Conservation (phyloP, 1,140 invertebrate species). For the Gyrodactylus bullatarudis region DNA sequence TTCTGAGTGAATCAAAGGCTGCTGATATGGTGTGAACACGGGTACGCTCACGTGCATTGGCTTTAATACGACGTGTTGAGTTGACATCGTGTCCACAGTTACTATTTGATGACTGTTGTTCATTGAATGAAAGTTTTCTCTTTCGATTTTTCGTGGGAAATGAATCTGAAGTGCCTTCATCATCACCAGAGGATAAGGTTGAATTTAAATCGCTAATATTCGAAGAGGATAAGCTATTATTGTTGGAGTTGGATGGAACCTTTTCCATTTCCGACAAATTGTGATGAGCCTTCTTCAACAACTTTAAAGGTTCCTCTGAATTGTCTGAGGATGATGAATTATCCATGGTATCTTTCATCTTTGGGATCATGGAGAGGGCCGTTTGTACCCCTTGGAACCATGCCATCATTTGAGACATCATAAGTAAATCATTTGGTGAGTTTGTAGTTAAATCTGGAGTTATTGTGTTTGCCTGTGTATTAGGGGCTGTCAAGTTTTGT, state of each 20-base stretch:
- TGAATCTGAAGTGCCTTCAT: background rate
- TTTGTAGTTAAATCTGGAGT: too few species aligned
- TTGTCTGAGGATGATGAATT: background rate
- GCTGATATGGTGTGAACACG: constrained; percentile 70
- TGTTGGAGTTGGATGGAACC: too few species aligned
- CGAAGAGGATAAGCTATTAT: background rate
- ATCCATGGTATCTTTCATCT: background rate
- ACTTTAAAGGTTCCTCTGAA: background rate
- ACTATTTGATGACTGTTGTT: background rate
- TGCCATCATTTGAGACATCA: constrained; percentile 6
- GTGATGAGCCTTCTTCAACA: background rate
- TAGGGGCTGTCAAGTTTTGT: too few species aligned
- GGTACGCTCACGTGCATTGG: constrained; percentile 57
- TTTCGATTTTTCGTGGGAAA: background rate
- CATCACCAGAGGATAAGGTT: background rate
- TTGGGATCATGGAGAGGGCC: background rate
- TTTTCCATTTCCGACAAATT: background rate
- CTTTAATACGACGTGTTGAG: constrained; percentile 50
- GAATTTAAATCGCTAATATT: background rate
- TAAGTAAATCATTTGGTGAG: too few species aligned
- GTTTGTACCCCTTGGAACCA: constrained; percentile 1
- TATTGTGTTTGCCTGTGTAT: too few species aligned
- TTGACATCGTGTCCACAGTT: constrained; percentile 82
- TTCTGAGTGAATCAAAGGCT: constrained; percentile 51
- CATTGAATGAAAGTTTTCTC: background rate